Evolutionary conservation across 2,888 invertebrate genomes (phyloP), one percentile per base, ranked within the genome.

Genomic region (Coelopa pilipes): DNA sequence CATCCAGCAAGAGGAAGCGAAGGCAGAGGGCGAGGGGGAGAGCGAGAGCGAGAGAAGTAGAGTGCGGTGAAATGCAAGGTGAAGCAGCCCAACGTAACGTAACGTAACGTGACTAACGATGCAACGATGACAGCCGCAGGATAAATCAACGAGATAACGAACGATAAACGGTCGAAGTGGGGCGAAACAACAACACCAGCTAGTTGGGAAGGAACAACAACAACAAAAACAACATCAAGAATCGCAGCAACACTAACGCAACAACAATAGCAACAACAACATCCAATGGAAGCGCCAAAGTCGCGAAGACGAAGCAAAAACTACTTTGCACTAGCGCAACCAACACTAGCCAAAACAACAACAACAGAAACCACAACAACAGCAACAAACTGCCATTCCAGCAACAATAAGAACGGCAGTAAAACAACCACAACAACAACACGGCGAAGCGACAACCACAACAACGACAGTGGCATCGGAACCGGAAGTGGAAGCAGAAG

Each of bases 71-170:
- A 34, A 34, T 34, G 34, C 7, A 7, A 7, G 2, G 34, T 7
- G 7, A 34, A 4, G 34, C 34, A 34, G 7, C 34, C 4, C 7
- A 34, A 59, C 17, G 59, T n/a, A 19, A 17, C 17, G 75, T 74
- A 76, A 73, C 75, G 76, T 77, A 77, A 76, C 75, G 76, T 77
- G 76, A 75, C 79, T 79, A 79, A 79, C 78, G 79, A 79, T 75
- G 77, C 78, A 79, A 78, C 77, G 79, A 76, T 78, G 79, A 79
- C 79, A 79, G 79, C 79, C 76, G 74, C 77, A 77, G 78, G 79
- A 79, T 79, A 79, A 79, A 79, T 79, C 79, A 79, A 79, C 77
- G 69, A 73, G 79, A 79, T 79, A 79, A 78, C 77, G 73, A 78
- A 65, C 71, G 75, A 75, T 75, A 75, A 75, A 68, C 73, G 73